A percentile compares a stretch with the other conserved stretches of the same genome.
Evolutionary conservation across 2,113 vertebrate genomes (phyloP).

Genomic region (Lutjanus erythropterus): DNA sequence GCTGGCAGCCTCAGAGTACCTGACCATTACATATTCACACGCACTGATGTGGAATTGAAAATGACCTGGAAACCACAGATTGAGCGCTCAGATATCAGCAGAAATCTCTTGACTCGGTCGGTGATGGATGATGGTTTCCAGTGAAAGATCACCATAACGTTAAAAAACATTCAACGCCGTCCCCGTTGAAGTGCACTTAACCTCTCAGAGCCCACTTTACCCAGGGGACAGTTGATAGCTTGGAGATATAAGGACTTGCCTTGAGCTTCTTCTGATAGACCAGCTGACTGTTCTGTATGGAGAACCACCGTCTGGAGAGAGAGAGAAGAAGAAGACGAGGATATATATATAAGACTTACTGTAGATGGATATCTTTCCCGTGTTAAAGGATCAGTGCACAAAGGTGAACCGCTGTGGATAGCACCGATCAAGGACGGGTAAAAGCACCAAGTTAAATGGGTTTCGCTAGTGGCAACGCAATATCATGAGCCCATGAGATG

Average conservation of each 20-base stretch:
- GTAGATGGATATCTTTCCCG: slow-evolving; percentile 39
- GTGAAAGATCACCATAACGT: background rate
- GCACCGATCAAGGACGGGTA: background rate
- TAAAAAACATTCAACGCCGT: slow-evolving; percentile 11
- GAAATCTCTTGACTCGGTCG: background rate
- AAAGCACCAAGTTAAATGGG: slow-evolving; percentile 8
- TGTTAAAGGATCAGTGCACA: background rate
- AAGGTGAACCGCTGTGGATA: background rate
- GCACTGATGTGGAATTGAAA: background rate
- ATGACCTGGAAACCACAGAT: slow-evolving; percentile 16
- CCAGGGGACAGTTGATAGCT: slow-evolving; percentile 1
- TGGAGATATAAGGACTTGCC: slow-evolving; percentile 76
- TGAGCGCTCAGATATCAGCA: slow-evolving; percentile 5
- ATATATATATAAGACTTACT: slow-evolving; percentile 46
- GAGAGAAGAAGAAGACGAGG: slow-evolving; percentile 7
- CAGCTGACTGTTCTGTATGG: slow-evolving; percentile 99
- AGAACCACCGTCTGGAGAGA: slow-evolving; percentile 94
- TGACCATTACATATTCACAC: slow-evolving; percentile 7
- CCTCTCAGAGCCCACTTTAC: slow-evolving; percentile 24
- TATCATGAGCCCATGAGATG: background rate
- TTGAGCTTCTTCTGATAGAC: slow-evolving; percentile 99
- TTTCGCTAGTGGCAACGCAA: slow-evolving; percentile 17
- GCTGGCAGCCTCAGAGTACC: background rate
- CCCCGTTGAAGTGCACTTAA: slow-evolving; percentile 58
- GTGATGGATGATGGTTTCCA: slow-evolving; percentile 31